phyloP scores from a whole-genome alignment of 1,140 invertebrate genomes.

The Psilanteris sp. region DNA sequence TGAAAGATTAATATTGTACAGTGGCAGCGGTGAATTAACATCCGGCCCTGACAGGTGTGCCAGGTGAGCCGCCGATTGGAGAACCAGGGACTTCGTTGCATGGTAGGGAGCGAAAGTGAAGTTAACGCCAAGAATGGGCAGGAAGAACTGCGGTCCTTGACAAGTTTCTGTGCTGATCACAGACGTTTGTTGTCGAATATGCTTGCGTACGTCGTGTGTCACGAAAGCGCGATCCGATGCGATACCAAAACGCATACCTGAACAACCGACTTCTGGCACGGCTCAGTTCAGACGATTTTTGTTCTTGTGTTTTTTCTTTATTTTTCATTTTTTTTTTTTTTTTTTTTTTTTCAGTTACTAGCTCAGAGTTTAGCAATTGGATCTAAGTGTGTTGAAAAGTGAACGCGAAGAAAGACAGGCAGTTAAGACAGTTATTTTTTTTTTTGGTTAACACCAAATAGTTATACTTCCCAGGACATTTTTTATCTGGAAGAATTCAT shows the following conservation, averaged over 20 bases:
- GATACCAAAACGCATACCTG: background rate
- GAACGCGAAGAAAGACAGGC: conserved; percentile 86
- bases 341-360: no score
- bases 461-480: conserved; percentile 94
- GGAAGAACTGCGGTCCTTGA: conserved; percentile 69
- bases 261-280: no score
- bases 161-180: conserved; percentile 37
- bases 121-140: conserved; percentile 78
- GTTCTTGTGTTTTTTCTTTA: no score
- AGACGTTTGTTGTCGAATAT: conserved; percentile 13
- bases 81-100: conserved; percentile 10
- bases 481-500: conserved; percentile 93
- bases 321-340: no score
- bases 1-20: no score
- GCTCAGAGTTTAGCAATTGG: no score
- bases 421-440: conserved; percentile 95
- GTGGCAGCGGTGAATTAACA: no score
- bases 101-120: conserved; percentile 78
- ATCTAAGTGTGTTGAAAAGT: no score
- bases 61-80: conserved; percentile 50
- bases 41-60: conserved; percentile 19
- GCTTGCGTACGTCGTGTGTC: conserved; percentile 16
- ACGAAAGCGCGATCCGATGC: conserved; percentile 14
- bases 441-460: conserved; percentile 96
- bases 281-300: no score